These are phyloP conservation scores for Plecturocebus donacophilus DNA, from an alignment of 2,113 vertebrate genomes.

Conservation along the genomic window DNA sequence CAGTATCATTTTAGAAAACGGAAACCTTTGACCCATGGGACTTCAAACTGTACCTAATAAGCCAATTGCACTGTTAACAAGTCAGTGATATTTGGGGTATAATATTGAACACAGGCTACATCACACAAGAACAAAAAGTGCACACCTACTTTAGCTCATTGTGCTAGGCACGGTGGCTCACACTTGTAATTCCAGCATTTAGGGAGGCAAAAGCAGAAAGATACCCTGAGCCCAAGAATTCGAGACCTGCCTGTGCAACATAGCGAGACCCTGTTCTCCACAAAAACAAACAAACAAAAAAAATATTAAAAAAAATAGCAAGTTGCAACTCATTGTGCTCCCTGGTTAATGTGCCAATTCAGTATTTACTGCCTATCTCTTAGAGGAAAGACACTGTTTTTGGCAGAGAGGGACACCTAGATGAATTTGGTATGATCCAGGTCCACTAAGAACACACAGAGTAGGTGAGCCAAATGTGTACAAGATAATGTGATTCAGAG, in stretches of 20 bases:
- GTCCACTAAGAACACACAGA: neutral
- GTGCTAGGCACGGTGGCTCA: too few relatives aligned
- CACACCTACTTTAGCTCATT: neutral
- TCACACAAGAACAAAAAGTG: neutral
- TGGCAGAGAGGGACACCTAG: neutral
- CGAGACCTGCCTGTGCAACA: too few relatives aligned
- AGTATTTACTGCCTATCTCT: conserved; percentile 31
- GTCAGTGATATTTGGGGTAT: neutral
- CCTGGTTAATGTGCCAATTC: neutral
- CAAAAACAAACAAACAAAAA: too few relatives aligned
- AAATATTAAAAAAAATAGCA: too few relatives aligned
- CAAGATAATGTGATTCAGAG: neutral
- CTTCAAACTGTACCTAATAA: neutral
- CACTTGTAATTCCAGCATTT: too few relatives aligned
- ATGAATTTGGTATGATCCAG: neutral
- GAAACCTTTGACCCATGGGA: neutral
- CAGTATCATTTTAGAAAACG: neutral
- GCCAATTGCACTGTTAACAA: neutral
- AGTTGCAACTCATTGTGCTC: neutral
- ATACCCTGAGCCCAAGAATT: too few relatives aligned
- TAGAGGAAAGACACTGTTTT: neutral
- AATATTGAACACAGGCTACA: neutral
- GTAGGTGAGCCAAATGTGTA: neutral
- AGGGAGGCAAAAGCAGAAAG: too few relatives aligned
- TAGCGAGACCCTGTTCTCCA: too few relatives aligned